These are phyloP conservation scores for Allacma fusca DNA, from an alignment of 2,888 invertebrate genomes.

Conservation along the genomic window DNA sequence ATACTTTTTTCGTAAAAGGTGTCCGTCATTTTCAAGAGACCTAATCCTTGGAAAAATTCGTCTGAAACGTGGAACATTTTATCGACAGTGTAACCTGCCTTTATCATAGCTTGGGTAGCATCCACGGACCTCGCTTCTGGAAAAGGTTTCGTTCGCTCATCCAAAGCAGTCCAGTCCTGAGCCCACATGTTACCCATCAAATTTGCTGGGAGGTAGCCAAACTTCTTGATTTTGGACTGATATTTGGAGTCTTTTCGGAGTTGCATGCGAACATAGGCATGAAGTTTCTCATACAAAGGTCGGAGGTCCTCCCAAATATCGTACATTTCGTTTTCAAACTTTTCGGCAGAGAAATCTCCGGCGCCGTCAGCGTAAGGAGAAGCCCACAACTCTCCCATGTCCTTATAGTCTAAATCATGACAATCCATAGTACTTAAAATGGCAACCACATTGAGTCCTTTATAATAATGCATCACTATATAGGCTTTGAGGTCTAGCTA, in stretches of 20 bases:
- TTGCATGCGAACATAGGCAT: conserved; percentile 49
- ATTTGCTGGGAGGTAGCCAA: conserved; percentile 43
- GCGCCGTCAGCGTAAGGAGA: conserved; percentile 49
- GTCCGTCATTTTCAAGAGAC: conserved; percentile 79
- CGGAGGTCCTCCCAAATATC: conserved; percentile 46
- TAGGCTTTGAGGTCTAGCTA: conserved; percentile 46
- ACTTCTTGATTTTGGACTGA: conserved; percentile 70
- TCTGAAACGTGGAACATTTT: conserved; percentile 82
- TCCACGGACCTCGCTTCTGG: conserved; percentile 75
- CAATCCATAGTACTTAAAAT: too few relatives aligned
- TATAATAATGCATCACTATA: too few relatives aligned
- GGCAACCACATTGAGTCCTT: too few relatives aligned
- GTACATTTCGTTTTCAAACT: conserved; percentile 47
- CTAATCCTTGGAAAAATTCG: conserved; percentile 82
- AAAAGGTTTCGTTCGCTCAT: conserved; percentile 78
- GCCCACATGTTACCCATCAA: conserved; percentile 79
- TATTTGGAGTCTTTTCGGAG: conserved; percentile 66
- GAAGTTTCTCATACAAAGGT: conserved; percentile 49
- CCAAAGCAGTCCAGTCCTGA: conserved; percentile 80
- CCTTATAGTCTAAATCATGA: neutral
- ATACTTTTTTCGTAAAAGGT: conserved; percentile 81
- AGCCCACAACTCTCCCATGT: conserved; percentile 55
- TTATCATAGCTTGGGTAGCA: conserved; percentile 78
- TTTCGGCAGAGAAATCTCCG: conserved; percentile 45
- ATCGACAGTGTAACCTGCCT: conserved; percentile 62